These are phyloP conservation scores for Pantherophis vulpinus DNA, from an alignment of 2,797 vertebrate genomes.

Conservation along the genomic window DNA sequence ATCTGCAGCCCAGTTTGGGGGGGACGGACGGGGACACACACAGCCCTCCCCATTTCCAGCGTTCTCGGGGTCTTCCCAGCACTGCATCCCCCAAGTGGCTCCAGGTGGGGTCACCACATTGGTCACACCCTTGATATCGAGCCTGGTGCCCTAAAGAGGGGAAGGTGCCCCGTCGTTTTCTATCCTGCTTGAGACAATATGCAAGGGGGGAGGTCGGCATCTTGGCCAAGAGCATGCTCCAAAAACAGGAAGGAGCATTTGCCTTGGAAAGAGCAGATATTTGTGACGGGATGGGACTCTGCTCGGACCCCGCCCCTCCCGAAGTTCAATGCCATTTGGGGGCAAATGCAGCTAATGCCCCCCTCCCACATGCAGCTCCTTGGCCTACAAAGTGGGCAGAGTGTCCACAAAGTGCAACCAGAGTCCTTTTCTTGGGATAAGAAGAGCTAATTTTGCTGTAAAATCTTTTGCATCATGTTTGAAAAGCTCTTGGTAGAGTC, in stretches of 20 bases:
- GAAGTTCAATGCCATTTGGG: neutral
- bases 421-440: neutral
- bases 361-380: neutral
- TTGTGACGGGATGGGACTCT: slow-evolving; percentile 29
- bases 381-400: neutral
- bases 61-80: neutral
- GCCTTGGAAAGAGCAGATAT: slow-evolving; percentile 29
- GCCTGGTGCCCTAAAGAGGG: slow-evolving; percentile 34
- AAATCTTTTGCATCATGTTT: neutral
- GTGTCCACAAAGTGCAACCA: neutral
- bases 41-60: too few species aligned
- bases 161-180: slow-evolving; percentile 48
- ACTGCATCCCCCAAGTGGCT: neutral
- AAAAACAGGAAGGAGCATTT: slow-evolving; percentile 42
- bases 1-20: neutral
- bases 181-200: slow-evolving; percentile 47
- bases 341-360: neutral
- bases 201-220: slow-evolving; percentile 25
- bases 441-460: neutral
- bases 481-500: neutral
- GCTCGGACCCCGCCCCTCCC: neutral
- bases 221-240: slow-evolving; percentile 17
- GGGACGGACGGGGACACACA: too few species aligned
- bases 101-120: neutral
- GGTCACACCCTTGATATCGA: neutral